Base-by-base conservation (phyloP, 2,797 vertebrate species). In the Acomys russatus region DNA sequence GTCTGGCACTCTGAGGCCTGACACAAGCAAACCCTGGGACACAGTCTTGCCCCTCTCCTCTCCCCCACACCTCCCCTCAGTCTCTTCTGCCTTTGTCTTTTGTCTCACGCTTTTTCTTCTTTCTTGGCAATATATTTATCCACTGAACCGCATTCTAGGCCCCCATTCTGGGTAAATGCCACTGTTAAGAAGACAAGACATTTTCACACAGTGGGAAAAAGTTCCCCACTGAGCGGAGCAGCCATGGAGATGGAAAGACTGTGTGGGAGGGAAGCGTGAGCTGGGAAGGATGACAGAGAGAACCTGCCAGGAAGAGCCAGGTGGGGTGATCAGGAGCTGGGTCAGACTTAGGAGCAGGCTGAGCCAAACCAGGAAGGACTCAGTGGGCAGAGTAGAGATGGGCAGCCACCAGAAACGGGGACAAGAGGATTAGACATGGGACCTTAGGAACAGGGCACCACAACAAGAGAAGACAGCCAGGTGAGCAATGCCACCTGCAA, bases 111-210 rank as follows among this genome's bases (percentile, higher is more conserved):
- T 56, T 80, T 88, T 77, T 9, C 54, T 74, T 85, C 92, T 70
- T 86, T 93, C 90, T 89, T 15, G 25, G 38, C 79, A 61, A 63
- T 84, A 61, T 91, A 3, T 80, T 83, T 88, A 89, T 68, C 94
- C 63, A 92, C 1, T 51, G 88, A 80, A 38, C 56, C 70, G 25
- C 49, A 49, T 70, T 84, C 88, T 59, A 28, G 49, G 68, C 56
- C 93, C 92, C 66, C 38, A 3, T 38, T 73, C 38, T 76, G 89
- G 28, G 78, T 56, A 79, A 71, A 91, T 77, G 87, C 63, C 28
- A 1, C 78, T 59, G 63, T 38, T 33, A 35, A 22, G 76, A 54
- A 44, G 44, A 51, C 9, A 17, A 64, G 63, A 35, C 88, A 70
- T 89, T 68, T 87, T 90, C 68, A 88, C 28, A 89, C 15, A 2